phyloP scores from a whole-genome alignment of 2,113 vertebrate genomes.

The Colossoma macropomum region DNA sequence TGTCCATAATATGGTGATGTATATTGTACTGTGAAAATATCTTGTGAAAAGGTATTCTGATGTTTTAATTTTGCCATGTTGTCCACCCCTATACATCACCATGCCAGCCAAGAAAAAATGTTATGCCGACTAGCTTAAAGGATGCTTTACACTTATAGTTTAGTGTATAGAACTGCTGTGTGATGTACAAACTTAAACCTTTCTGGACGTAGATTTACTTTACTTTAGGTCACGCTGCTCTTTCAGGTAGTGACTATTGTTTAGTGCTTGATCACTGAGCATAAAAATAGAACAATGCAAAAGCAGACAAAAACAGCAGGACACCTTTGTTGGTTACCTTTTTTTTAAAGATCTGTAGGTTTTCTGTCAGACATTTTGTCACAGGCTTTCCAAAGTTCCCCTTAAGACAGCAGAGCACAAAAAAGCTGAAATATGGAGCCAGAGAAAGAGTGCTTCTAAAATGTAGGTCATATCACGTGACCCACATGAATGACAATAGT shows the following conservation, averaged over 20 bases:
- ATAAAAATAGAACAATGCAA: neutral
- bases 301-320: neutral
- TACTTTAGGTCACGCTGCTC: too few species aligned
- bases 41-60: too few species aligned
- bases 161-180: too few species aligned
- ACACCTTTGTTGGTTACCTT: neutral
- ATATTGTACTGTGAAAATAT: too few species aligned
- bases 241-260: too few species aligned
- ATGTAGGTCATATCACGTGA: constrained; percentile 58
- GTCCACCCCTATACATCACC: too few species aligned
- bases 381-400: constrained; percentile 33
- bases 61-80: too few species aligned
- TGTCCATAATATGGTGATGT: too few species aligned
- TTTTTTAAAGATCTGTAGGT: neutral
- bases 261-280: too few species aligned
- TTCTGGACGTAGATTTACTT: neutral
- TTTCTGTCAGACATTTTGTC: neutral
- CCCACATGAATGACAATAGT: constrained; percentile 52
- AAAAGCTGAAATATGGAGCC: constrained; percentile 12
- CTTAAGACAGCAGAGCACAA: constrained; percentile 25
- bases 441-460: constrained; percentile 14
- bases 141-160: too few species aligned
- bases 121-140: too few species aligned
- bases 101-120: too few species aligned
- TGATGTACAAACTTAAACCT: neutral